phyloP scores from a whole-genome alignment of 2,113 vertebrate species.

The Podocnemis expansa region DNA sequence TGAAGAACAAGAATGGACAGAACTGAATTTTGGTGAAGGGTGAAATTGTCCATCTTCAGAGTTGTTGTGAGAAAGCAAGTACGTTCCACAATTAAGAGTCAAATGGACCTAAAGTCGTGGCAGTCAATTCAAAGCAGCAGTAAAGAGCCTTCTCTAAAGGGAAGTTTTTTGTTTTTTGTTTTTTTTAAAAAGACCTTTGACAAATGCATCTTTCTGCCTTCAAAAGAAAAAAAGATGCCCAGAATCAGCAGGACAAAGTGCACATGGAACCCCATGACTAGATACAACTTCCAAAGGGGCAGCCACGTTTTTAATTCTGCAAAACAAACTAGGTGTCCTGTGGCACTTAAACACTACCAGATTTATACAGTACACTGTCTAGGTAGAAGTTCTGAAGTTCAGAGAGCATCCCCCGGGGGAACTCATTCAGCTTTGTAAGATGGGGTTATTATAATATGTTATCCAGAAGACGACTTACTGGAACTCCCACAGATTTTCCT shows the following conservation, averaged over 20 bases:
- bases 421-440: too few species aligned
- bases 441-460: neutral
- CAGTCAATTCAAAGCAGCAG: neutral
- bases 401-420: too few species aligned
- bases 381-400: too few species aligned
- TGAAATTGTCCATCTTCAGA: neutral
- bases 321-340: too few species aligned
- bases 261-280: too few species aligned
- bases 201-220: neutral
- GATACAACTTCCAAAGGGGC: too few species aligned
- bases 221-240: neutral
- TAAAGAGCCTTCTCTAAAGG: neutral
- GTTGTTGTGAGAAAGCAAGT: neutral
- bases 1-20: conserved; percentile 49
- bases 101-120: neutral
- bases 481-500: neutral
- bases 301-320: too few species aligned
- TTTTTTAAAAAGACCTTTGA: neutral
- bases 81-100: neutral
- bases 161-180: neutral
- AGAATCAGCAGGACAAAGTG: too few species aligned
- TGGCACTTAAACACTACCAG: too few species aligned
- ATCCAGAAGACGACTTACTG: neutral
- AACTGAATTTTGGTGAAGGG: conserved; percentile 29
- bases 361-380: too few species aligned